phyloP scores from a whole-genome alignment of 2,888 invertebrate genomes.

The Caradrina kadenii region DNA sequence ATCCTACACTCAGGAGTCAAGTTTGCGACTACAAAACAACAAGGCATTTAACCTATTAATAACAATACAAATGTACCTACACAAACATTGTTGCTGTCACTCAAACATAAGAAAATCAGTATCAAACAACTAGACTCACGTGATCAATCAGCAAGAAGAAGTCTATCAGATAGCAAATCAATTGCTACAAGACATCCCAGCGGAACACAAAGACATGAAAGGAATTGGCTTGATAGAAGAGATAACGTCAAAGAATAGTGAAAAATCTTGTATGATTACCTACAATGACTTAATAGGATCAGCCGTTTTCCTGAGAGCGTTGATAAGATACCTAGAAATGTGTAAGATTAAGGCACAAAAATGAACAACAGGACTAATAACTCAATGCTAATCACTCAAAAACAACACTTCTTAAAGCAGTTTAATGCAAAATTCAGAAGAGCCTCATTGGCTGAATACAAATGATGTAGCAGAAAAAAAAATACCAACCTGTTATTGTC shows the following conservation, averaged over 20 bases:
- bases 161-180: constrained; percentile 32
- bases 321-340: constrained; percentile 27
- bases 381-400: too few relatives aligned
- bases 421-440: not conserved
- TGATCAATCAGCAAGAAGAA: constrained; percentile 15
- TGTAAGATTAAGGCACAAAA: not conserved
- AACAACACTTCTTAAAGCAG: not conserved
- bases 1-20: too few relatives aligned
- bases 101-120: not conserved
- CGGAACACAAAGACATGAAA: constrained; percentile 30
- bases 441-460: not conserved
- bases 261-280: constrained; percentile 37
- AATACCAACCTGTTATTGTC: not conserved
- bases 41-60: too few relatives aligned
- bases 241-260: constrained; percentile 42
- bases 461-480: not conserved
- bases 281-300: constrained; percentile 25
- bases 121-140: constrained; percentile 25
- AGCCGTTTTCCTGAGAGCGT: not conserved
- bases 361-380: too few relatives aligned
- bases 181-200: constrained; percentile 7
- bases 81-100: too few relatives aligned
- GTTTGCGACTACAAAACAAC: too few relatives aligned
- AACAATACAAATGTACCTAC: too few relatives aligned
- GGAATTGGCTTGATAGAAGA: constrained; percentile 17